A percentile compares a stretch with the other conserved stretches of the same genome.
phyloP scores from a whole-genome alignment of 2,113 vertebrate species.

The Leucopsar rothschildi region DNA sequence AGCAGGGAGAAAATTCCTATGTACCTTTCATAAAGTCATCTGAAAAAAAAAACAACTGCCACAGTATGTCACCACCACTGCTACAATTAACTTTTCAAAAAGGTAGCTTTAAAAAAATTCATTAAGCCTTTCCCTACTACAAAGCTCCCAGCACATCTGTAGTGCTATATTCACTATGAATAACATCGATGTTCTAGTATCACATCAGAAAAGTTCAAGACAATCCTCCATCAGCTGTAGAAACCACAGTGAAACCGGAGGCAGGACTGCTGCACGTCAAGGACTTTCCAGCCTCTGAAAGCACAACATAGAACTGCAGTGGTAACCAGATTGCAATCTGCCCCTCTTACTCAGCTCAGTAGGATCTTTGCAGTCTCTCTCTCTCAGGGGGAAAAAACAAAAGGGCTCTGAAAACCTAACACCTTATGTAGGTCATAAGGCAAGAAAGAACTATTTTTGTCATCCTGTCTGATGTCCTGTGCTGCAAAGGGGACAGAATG shows the following conservation, averaged over 20 bases:
- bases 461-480: background rate
- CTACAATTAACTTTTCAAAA: background rate
- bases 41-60: background rate
- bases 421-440: slow-evolving; percentile 28
- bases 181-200: background rate
- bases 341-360: background rate
- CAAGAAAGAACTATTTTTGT: background rate
- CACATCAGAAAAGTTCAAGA: slow-evolving; percentile 33
- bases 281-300: slow-evolving; percentile 70
- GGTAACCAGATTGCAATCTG: slow-evolving; percentile 31
- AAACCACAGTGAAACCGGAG: slow-evolving; percentile 62
- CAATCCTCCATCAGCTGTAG: slow-evolving; percentile 61
- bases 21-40: background rate
- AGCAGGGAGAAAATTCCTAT: background rate
- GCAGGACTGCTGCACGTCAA: slow-evolving; percentile 45
- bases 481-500: background rate
- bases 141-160: background rate
- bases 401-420: background rate
- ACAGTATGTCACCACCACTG: background rate
- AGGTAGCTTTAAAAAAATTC: background rate
- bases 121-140: background rate
- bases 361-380: background rate
- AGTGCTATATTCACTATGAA: background rate
- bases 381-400: background rate
- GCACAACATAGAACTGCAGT: slow-evolving; percentile 30